These are phyloP conservation scores for Addax nasomaculatus DNA, from an alignment of 2,113 vertebrate species.

Conservation along the genomic window DNA sequence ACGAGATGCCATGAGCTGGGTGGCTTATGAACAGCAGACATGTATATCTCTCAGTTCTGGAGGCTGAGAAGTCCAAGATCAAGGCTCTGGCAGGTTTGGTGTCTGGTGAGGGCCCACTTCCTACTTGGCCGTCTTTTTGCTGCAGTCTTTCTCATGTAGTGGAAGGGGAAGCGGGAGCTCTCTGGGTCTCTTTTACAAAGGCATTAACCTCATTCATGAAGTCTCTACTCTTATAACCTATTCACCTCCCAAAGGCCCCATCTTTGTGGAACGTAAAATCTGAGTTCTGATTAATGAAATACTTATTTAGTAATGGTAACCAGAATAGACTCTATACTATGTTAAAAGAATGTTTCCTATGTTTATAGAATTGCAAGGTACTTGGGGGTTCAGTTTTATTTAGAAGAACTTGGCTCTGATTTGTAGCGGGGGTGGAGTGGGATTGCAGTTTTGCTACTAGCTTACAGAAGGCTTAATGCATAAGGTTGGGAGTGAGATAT, in stretches of 20 bases:
- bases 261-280: neutral
- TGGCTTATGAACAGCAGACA: neutral
- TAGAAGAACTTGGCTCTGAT: neutral
- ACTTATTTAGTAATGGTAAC: neutral
- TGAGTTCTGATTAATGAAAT: neutral
- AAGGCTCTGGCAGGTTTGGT: neutral
- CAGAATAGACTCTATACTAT: neutral
- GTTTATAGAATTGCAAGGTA: neutral
- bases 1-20: neutral
- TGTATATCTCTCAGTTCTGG: neutral
- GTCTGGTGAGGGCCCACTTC: neutral
- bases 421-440: neutral
- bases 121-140: neutral
- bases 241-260: neutral
- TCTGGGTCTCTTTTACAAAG: neutral
- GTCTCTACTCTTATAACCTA: neutral
- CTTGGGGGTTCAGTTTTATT: neutral
- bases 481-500: neutral
- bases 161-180: neutral
- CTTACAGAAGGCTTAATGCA: fast-evolving
- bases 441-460: neutral
- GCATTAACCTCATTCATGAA: neutral
- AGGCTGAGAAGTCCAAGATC: neutral
- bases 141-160: fast-evolving
- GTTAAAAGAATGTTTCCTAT: neutral